phyloP scores from a whole-genome alignment of 1,140 invertebrate species.

The Rhizoglyphus robini region DNA sequence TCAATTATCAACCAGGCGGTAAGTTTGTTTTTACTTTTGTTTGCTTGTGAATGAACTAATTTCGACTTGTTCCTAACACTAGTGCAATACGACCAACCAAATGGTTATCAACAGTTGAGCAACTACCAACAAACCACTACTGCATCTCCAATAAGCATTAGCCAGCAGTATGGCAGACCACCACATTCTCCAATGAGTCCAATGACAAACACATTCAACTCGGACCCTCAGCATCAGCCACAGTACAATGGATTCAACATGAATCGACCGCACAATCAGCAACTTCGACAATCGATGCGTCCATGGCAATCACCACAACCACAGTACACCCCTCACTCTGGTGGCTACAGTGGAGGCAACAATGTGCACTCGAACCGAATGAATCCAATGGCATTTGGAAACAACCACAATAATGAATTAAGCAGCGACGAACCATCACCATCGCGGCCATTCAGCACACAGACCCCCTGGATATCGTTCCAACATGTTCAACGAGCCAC shows the following conservation, averaged over 20 bases:
- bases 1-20: neutral
- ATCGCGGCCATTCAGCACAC: neutral
- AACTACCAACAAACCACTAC: neutral
- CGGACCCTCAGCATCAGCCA: constrained; percentile 2
- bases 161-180: neutral
- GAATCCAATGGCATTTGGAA: neutral
- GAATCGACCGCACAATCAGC: constrained; percentile 2
- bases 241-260: neutral
- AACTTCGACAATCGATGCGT: neutral
- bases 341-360: neutral
- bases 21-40: neutral
- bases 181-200: neutral
- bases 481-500: neutral
- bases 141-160: neutral
- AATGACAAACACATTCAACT: no score
- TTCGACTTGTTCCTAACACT: neutral
- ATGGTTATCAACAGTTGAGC: neutral
- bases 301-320: neutral
- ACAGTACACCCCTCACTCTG: neutral
- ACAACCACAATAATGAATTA: neutral
- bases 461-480: neutral
- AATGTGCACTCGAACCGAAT: neutral
- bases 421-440: neutral
- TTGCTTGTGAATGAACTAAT: neutral
- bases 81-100: neutral